Conservation (phyloP, 2,888 invertebrate genomes). For the Heliconius cydno region DNA sequence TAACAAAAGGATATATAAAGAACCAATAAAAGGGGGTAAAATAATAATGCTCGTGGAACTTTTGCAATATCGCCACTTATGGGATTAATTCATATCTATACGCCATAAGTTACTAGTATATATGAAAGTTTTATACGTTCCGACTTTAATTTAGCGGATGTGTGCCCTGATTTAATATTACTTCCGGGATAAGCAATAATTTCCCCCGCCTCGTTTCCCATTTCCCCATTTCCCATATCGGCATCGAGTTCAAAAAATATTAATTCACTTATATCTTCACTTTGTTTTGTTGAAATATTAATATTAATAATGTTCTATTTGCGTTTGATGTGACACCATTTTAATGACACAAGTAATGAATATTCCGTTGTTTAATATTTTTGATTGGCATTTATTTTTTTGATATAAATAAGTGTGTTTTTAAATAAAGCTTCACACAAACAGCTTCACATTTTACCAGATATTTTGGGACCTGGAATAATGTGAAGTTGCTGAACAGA, state of each 20-base stretch:
- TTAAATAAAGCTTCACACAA: too few relatives aligned
- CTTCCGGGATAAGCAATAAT: constrained; percentile 43
- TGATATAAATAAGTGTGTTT: neutral
- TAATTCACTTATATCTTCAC: neutral
- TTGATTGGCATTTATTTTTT: neutral
- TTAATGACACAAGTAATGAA: neutral
- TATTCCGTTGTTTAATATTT: neutral
- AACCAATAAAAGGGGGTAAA: constrained; percentile 57
- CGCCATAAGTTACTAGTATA: constrained; percentile 58
- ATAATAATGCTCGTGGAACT: constrained; percentile 58
- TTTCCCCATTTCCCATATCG: constrained; percentile 31
- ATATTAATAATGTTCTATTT: constrained; percentile 12
- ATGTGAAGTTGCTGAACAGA: too few relatives aligned
- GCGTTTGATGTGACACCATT: neutral
- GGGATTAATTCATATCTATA: constrained; percentile 65
- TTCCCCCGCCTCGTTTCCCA: constrained; percentile 38
- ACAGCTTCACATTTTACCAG: too few relatives aligned
- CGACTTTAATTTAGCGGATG: constrained; percentile 57
- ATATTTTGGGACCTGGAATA: too few relatives aligned
- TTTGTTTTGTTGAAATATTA: constrained; percentile 9
- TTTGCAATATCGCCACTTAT: constrained; percentile 66
- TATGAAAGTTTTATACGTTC: constrained; percentile 60
- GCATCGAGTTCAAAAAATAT: neutral
- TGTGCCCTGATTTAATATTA: constrained; percentile 49
- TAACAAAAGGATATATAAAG: constrained; percentile 51